A percentile compares a stretch with the other conserved stretches of the same genome.
These are phyloP conservation scores for Salvelinus namaycush DNA, from an alignment of 2,113 vertebrate species.

Conservation along the genomic window DNA sequence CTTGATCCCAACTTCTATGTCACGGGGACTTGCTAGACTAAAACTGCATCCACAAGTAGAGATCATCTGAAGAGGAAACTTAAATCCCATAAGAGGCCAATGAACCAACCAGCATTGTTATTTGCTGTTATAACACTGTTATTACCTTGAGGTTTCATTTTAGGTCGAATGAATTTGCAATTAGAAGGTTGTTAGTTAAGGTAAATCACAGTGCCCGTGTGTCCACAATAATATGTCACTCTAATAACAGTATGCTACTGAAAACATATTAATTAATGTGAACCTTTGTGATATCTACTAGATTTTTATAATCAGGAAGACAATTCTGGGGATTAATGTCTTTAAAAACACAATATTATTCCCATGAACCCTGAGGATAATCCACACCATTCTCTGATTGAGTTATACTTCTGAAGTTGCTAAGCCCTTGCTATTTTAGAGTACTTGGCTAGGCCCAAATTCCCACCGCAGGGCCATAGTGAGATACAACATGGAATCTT, in stretches of 20 bases:
- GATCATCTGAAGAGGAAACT: neutral
- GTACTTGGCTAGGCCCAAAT: constrained; percentile 5
- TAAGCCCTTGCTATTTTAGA: neutral
- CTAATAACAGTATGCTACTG: too few relatives aligned
- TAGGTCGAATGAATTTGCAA: too few relatives aligned
- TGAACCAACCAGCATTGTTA: too few relatives aligned
- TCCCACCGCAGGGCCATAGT: constrained; percentile 11
- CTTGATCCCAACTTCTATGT: neutral
- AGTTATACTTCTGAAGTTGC: neutral
- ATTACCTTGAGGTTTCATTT: too few relatives aligned
- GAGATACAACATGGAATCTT: neutral
- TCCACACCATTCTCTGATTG: neutral
- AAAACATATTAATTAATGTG: too few relatives aligned
- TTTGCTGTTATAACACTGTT: too few relatives aligned
- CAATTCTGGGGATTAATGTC: neutral
- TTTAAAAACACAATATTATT: neutral
- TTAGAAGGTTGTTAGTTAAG: too few relatives aligned
- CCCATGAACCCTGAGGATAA: constrained; percentile 6
- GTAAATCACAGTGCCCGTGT: too few relatives aligned
- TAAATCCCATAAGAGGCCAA: neutral
- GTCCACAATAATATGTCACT: too few relatives aligned
- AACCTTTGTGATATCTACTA: neutral
- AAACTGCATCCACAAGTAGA: neutral
- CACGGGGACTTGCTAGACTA: constrained; percentile 1
- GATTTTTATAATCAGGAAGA: neutral